Base-by-base conservation (phyloP, 2,888 invertebrate genomes). In the Dasysyrphus albostriatus region DNA sequence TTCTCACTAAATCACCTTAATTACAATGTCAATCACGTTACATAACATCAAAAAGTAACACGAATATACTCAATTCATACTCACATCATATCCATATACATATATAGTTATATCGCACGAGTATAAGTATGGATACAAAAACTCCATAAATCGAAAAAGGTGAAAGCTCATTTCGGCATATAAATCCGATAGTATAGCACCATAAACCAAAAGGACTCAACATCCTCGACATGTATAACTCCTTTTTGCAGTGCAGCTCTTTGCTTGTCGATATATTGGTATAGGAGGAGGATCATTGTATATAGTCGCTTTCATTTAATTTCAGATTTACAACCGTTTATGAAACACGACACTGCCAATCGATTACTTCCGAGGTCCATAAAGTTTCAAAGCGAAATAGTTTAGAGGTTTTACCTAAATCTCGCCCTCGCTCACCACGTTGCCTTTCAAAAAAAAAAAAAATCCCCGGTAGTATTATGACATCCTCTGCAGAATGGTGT, bases 151-250 rank as follows among this genome's bases (percentile, higher is more conserved):
- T 87, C 83, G 70, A 78, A 78, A 73, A 87, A 69, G 87, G 87
- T 87, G 87, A 87, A 83, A 87, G 87, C 75, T 87, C 65, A 87
- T 87, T 87, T 79, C 83, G 75, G 75, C 78, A 87, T 79, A 87
- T 75, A 79, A 87, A 83, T 78, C 74, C 75, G 59, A 59, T 49
- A 42, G 74, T 16, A 39, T 59, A 59, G 16, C 5, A 70, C 65
- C 77, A 76, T 87, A 87, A 79, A 87, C 75, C 65, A 61, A 61
- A 83, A 70, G 78, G 74, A 79, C 79, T 79, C 82, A 9, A 67
- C 78, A 78, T 75, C 70, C 51, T 54, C 63, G 14, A 14, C 47
- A 42, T 24, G 42, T 42, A 32, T 32, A 39, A 39, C 29, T 51
- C 61, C 51, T 63, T 49, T 37, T 54, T 32, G 29, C 54, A 51